Base-by-base conservation (phyloP, 2,888 invertebrate species). In the Diogma glabrata region DNA sequence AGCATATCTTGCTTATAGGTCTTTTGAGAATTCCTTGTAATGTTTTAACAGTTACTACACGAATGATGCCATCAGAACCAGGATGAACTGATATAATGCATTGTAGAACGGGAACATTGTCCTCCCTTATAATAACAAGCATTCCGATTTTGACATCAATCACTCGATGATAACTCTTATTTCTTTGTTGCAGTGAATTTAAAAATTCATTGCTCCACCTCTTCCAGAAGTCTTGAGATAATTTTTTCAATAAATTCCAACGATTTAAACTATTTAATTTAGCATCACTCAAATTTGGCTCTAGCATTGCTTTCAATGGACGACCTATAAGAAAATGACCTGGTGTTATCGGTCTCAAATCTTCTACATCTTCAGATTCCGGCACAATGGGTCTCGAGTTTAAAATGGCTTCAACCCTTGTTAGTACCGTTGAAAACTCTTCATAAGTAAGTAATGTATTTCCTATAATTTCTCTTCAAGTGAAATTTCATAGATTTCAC, bases 251-350 rank as follows among this genome's bases (percentile, higher is more conserved):
- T 7, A 17, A 38, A 7, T 38, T 16, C 17, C 17, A 38, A 38
- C 38, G 17, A 19, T 16, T 19, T 19, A 38, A 16, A 19, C 17
- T 38, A 16, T 38, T 38, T 38, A 38, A 19, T 38, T 38, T 38
- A 19, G 12, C 5, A 38, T 10, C 19, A 5, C 19, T 19, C 16
- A 6, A 38, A 12, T 19, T 38, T 28, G 28, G 28, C 28, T 28
- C 28, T 12, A 9, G n/a, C n/a, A 28, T 28, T 12, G 28, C 9
- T 28, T 2, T 28, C 2, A 9, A 28, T 28, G 28, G 28, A 12
- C n/a, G 9, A n/a, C 28, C 28, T 23, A 63, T 56, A 3, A 65
- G 50, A 47, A 64, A 62, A 48, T 64, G 65, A 2, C 57, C 60
- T 19, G 28, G 28, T 12, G 28, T 28, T 28, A 28, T 28, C 17